A percentile compares a stretch with the other conserved stretches of the same genome.
phyloP scores from a whole-genome alignment of 2,113 vertebrate genomes.

The Callospermophilus lateralis region DNA sequence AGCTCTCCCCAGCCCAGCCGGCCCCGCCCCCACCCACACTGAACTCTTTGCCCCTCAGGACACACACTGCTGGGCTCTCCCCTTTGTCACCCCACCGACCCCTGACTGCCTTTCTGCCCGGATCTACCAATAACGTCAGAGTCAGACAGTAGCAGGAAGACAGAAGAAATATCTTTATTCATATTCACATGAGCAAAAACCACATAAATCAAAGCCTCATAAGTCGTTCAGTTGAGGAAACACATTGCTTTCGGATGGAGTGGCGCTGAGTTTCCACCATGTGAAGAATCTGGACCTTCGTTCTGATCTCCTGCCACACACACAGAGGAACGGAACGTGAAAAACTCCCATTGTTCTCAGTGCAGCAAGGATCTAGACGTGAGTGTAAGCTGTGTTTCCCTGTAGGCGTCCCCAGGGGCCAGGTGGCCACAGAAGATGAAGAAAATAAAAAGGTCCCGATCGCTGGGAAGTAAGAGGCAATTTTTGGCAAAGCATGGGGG shows the following conservation, averaged over 20 bases:
- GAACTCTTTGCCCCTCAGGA: background rate
- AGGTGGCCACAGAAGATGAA: background rate
- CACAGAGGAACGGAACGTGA: background rate
- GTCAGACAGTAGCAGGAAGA: background rate
- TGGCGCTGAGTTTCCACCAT: background rate
- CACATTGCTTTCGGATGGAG: background rate
- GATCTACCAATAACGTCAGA: background rate
- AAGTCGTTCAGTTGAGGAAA: background rate
- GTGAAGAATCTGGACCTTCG: background rate
- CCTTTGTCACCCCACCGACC: accelerated
- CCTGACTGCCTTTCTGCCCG: background rate
- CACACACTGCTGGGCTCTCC: background rate
- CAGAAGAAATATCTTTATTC: background rate
- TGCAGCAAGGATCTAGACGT: background rate
- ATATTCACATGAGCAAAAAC: background rate
- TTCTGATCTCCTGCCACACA: background rate
- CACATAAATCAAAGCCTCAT: background rate
- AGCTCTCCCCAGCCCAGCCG: slow-evolving; percentile 26
- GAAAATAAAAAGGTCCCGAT: background rate
- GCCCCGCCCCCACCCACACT: slow-evolving; percentile 28
- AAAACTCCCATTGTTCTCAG: background rate
- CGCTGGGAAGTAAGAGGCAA: background rate
- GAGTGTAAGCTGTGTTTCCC: background rate
- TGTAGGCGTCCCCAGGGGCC: background rate
- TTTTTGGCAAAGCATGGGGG: background rate